Evolutionary conservation across 2,113 vertebrate genomes (phyloP).

Genomic region (Cyprinodon tularosa): DNA sequence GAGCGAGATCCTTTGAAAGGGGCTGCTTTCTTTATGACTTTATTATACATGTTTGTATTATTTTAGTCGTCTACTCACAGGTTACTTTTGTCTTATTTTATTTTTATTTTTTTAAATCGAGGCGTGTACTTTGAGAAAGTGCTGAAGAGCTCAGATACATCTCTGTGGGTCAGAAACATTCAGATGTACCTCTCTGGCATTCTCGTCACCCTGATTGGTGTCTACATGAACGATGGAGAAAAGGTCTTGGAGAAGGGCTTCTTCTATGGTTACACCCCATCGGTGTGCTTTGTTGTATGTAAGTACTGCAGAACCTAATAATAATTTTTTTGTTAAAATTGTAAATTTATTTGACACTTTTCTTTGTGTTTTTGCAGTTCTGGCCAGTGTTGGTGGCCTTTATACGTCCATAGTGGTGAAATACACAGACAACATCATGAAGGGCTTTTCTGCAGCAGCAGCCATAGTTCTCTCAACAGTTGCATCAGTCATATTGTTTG

Average conservation of each 20-base stretch:
- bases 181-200: slow-evolving; percentile 98
- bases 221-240: slow-evolving; percentile 85
- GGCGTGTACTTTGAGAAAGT: slow-evolving; percentile 99
- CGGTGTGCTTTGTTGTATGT: slow-evolving; percentile 92
- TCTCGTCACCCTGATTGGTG: slow-evolving; percentile 85
- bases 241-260: slow-evolving; percentile 91
- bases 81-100: background rate
- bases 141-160: slow-evolving; percentile 96
- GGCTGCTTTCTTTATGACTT: background rate
- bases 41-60: background rate
- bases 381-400: slow-evolving; percentile 93
- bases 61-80: background rate
- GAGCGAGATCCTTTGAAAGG: background rate
- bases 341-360: background rate
- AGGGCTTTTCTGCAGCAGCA: slow-evolving; percentile 95
- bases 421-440: slow-evolving; percentile 99
- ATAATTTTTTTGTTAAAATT: too few species aligned
- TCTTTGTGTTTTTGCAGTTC: slow-evolving; percentile 74
- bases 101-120: slow-evolving; percentile 58
- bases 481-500: slow-evolving; percentile 92
- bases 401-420: slow-evolving; percentile 97
- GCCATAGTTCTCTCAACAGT: slow-evolving; percentile 97
- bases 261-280: slow-evolving; percentile 92
- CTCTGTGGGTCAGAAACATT: slow-evolving; percentile 98
- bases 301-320: slow-evolving; percentile 70